Percentiles rank a stretch among this genome's conserved stretches.
These are phyloP conservation scores for Arrhopalites spinosus DNA, from an alignment of 2,888 invertebrate species.

Conservation along the genomic window DNA sequence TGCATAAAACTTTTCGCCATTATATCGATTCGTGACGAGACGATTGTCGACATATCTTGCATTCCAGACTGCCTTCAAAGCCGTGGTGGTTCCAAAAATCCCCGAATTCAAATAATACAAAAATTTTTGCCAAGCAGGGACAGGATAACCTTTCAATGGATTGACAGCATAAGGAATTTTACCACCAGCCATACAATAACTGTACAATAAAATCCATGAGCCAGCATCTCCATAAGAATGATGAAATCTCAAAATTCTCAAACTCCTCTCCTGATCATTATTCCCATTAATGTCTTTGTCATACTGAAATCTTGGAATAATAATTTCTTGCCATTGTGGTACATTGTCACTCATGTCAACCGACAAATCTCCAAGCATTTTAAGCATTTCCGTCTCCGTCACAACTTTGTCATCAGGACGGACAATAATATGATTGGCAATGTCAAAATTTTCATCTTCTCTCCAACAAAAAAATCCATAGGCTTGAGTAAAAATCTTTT, in stretches of 20 bases:
- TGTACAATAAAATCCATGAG: conserved; percentile 37
- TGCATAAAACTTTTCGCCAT: conserved; percentile 41
- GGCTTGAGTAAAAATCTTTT: conserved; percentile 49
- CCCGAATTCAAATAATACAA: conserved; percentile 31
- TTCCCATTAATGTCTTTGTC: conserved; percentile 5
- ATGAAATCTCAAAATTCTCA: conserved; percentile 37
- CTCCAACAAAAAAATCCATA: conserved; percentile 52
- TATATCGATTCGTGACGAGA: conserved; percentile 46
- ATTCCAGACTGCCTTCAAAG: conserved; percentile 41
- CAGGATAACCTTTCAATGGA: conserved; percentile 49
- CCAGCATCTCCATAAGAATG: conserved; percentile 40
- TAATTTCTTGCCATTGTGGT: conserved; percentile 54
- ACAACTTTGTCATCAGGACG: conserved; percentile 47
- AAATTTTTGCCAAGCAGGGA: conserved; percentile 31
- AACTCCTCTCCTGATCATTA: conserved; percentile 24
- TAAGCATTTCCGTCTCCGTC: conserved; percentile 43
- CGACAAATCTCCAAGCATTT: conserved; percentile 39
- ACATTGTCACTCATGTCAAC: conserved; percentile 28
- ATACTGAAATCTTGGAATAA: conserved; percentile 49
- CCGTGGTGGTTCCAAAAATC: conserved; percentile 36
- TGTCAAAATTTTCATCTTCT: conserved; percentile 42
- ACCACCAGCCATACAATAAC: conserved; percentile 41
- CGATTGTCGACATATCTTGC: conserved; percentile 41
- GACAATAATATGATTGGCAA: conserved; percentile 43
- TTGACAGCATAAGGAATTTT: conserved; percentile 43